A percentile compares a stretch with the other conserved stretches of the same genome.
Conservation (phyloP, 2,797 vertebrate genomes). For the Leptatherina wallacei region DNA sequence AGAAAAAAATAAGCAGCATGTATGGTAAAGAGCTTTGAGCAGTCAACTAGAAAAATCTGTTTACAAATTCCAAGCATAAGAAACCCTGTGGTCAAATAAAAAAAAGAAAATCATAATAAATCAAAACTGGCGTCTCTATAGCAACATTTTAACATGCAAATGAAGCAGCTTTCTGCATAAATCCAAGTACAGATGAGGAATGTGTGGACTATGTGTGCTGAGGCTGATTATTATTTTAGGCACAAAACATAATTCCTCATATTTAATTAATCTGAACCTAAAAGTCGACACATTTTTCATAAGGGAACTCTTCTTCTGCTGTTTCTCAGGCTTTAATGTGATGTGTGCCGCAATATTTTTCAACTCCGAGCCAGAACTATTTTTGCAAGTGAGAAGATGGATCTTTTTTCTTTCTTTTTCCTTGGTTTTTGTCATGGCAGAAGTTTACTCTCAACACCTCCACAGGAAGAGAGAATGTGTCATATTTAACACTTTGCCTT, state of each 20-base stretch:
- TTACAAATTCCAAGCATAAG: not conserved
- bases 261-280: constrained; percentile 3
- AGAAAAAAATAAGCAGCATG: not conserved
- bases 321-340: not conserved
- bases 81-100: not conserved
- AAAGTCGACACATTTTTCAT: constrained; percentile 1
- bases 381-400: constrained; percentile 26
- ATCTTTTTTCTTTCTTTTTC: not conserved
- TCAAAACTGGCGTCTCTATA: not conserved
- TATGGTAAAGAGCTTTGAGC: not conserved
- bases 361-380: constrained; percentile 22
- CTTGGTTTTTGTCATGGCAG: constrained; percentile 12
- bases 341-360: not conserved
- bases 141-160: not conserved
- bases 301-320: not conserved
- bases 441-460: constrained; percentile 34
- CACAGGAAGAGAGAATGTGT: constrained; percentile 10
- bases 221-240: not conserved
- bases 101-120: not conserved
- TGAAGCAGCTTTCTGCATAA: not conserved
- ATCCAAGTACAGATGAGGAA: not conserved
- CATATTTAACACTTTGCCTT: constrained; percentile 39
- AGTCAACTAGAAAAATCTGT: not conserved
- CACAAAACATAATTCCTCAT: not conserved
- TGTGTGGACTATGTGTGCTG: not conserved